These are phyloP conservation scores for Pseudomyrmex pallidus DNA, from an alignment of 1,140 invertebrate genomes.

Conservation along the genomic window DNA sequence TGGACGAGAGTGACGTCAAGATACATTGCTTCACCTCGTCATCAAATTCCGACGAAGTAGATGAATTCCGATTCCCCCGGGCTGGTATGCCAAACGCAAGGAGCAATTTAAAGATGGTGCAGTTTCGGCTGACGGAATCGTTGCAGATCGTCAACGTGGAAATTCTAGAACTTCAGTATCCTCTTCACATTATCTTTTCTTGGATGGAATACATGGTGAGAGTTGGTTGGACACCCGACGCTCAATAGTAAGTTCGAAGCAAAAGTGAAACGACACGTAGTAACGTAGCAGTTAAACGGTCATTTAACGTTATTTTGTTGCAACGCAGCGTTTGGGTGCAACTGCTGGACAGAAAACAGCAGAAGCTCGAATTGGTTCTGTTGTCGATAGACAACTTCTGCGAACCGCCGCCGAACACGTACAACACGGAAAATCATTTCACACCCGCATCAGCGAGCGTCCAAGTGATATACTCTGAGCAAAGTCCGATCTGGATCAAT, in stretches of 20 bases:
- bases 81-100: slow-evolving; percentile 96
- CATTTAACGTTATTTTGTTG: slow-evolving; percentile 23
- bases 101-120: slow-evolving; percentile 94
- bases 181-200: slow-evolving; percentile 92
- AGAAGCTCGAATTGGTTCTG: slow-evolving; percentile 91
- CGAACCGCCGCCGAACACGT: slow-evolving; percentile 87
- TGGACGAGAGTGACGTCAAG: slow-evolving; percentile 97
- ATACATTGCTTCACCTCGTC: slow-evolving; percentile 95
- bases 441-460: slow-evolving; percentile 85
- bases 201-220: slow-evolving; percentile 97
- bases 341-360: slow-evolving; percentile 93
- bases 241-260: slow-evolving; percentile 90
- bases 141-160: slow-evolving; percentile 89
- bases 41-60: slow-evolving; percentile 91
- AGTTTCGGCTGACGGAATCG: slow-evolving; percentile 91
- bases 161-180: slow-evolving; percentile 90
- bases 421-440: slow-evolving; percentile 85
- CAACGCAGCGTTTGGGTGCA: slow-evolving; percentile 94
- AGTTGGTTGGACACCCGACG: slow-evolving; percentile 96
- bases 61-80: slow-evolving; percentile 96
- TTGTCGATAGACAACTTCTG: slow-evolving; percentile 91
- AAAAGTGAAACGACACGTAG: not conserved
- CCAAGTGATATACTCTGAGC: slow-evolving; percentile 90
- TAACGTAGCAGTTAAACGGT: not conserved
- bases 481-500: slow-evolving; percentile 94